Evolutionary conservation across 2,797 vertebrate species (phyloP).

Genomic region (Smutsia gigantea): DNA sequence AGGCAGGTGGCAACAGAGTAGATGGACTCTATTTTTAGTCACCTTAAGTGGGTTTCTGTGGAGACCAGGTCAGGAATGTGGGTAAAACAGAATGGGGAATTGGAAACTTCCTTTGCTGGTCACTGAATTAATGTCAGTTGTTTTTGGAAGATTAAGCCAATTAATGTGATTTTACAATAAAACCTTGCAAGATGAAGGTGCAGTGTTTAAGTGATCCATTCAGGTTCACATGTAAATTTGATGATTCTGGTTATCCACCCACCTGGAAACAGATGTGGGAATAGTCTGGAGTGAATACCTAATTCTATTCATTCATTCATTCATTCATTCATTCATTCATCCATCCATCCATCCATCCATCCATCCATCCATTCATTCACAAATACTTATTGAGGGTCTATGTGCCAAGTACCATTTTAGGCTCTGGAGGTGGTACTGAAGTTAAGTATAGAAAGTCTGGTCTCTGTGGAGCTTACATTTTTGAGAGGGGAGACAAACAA

Average conservation of each 20-base stretch:
- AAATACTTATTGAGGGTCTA: not conserved
- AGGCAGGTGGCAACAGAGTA: conserved; percentile 19
- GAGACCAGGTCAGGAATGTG: conserved; percentile 21
- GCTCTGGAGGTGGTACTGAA: not conserved
- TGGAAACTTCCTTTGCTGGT: not conserved
- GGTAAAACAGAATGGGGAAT: conserved; percentile 22
- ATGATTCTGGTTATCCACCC: not conserved
- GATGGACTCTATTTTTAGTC: conserved; percentile 46
- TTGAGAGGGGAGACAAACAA: not conserved
- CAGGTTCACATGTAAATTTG: not conserved
- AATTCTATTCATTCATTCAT: not conserved
- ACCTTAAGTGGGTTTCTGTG: not conserved
- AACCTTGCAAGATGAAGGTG: not conserved
- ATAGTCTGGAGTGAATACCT: not conserved
- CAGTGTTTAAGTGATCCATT: not conserved
- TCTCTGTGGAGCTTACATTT: not conserved
- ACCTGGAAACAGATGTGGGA: not conserved
- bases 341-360: not conserved
- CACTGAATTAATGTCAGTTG: not conserved
- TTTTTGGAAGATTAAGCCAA: conserved; percentile 3
- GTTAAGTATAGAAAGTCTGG: not conserved
- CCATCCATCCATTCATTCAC: not conserved
- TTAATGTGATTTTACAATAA: conserved; percentile 47
- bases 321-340: not conserved
- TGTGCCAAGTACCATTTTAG: not conserved